Evolutionary conservation across 2,888 invertebrate genomes (phyloP).

Genomic region (Gasteruption jaculator): DNA sequence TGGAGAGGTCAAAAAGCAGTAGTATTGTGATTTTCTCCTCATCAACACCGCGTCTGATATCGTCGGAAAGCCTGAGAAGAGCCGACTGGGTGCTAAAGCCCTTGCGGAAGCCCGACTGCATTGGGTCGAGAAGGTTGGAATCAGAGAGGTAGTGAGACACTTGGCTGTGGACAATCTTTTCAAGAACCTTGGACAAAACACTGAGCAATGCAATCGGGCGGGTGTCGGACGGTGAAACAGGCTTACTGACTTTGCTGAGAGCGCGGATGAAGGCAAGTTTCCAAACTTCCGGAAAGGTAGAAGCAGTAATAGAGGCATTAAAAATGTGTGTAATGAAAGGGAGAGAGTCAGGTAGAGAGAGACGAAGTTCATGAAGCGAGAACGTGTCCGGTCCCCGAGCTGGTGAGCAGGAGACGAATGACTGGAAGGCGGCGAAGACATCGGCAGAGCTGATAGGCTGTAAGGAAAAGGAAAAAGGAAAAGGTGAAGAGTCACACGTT

Average conservation of each 20-base stretch:
- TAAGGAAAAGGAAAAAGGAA: no score
- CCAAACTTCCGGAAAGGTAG: no score
- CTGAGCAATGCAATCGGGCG: conserved; percentile 12
- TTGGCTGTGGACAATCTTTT: conserved; percentile 5
- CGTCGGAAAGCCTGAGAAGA: conserved; percentile 2
- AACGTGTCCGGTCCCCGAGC: no score
- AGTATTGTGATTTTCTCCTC: neutral
- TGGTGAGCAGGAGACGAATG: no score
- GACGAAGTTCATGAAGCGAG: no score
- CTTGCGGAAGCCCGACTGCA: conserved; percentile 2
- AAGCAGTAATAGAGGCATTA: no score
- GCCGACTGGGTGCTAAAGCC: conserved; percentile 8
- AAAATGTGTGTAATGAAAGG: no score
- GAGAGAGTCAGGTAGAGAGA: no score
- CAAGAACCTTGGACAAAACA: conserved; percentile 11
- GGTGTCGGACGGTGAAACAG: conserved; percentile 5
- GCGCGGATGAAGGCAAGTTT: conserved; percentile 2
- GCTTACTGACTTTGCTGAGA: neutral
- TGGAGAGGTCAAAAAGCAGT: conserved; percentile 14
- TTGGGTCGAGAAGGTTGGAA: neutral
- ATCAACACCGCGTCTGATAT: conserved; percentile 3
- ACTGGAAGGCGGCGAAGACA: no score
- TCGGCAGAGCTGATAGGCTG: no score
- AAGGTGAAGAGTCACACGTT: no score
- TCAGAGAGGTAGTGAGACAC: neutral